Evolutionary conservation across 37 sponge, comb jelly and placozoan genomes (phyloP), one percentile per base, ranked within the genome.

Genomic region (Tethya wilhelma): DNA sequence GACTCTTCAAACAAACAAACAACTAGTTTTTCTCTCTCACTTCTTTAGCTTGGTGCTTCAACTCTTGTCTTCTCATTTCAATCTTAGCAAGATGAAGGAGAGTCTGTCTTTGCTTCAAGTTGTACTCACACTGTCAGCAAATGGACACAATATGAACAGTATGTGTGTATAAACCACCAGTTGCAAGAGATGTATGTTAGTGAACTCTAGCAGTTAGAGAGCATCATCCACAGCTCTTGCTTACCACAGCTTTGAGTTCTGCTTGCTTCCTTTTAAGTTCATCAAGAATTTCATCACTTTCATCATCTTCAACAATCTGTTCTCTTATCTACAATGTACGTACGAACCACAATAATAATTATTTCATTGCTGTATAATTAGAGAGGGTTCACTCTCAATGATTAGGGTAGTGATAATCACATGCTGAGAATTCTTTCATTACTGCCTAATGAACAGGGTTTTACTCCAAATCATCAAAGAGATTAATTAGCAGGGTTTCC

Each of bases 181-280:
- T n/a, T n/a, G n/a, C n/a, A n/a, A n/a, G n/a, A n/a, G n/a, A n/a
- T n/a, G n/a, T n/a, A n/a, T n/a, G n/a, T n/a, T n/a, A n/a, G n/a
- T n/a, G n/a, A n/a, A n/a, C n/a, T n/a, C n/a, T n/a, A n/a, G n/a
- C n/a, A n/a, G n/a, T n/a, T n/a, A n/a, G n/a, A n/a, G n/a, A n/a
- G n/a, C n/a, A n/a, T n/a, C n/a, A n/a, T n/a, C n/a, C n/a, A n/a
- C n/a, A n/a, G n/a, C n/a, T n/a, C n/a, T 8, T 45, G 59, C 84
- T 77, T 73, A 93, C 94, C 67, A 94, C 82, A 6, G 85, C 36
- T 23, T 79, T 83, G 2, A 91, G 64, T 59, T 94, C 95, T 20
- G 84, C 81, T 55, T 94, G 95, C 36, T 81, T 87, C 67, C 36
- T 84, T 30, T 45, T 46, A 5, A 94, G 44, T 38, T 94, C 95